Evolutionary conservation across 2,113 vertebrate genomes (phyloP), one percentile per base, ranked within the genome.

Genomic region (Myiozetetes cayanensis): DNA sequence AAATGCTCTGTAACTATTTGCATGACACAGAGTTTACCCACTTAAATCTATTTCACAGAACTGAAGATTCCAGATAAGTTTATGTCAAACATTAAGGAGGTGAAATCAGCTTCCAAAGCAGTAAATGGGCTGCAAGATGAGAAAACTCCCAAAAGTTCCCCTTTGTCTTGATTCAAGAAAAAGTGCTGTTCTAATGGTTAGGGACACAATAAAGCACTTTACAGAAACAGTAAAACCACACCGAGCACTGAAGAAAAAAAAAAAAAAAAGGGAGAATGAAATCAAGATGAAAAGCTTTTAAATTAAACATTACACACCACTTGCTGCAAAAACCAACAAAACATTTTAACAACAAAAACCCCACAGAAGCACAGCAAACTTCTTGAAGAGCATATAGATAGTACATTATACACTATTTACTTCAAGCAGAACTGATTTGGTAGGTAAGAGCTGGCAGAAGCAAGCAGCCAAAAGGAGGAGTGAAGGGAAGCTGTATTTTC

Each of bases 381-480:
- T 81, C 90, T 71, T 80, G 5, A 66, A 91, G 84, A 43, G 27
- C 19, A 27, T 71, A 31, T 24, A 53, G 39, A 44, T 33, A 90
- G 33, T 67, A 70, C 44, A 49, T 63, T 14, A 78, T 23, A 37
- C 16, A n/a, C 37, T 75, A 46, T 44, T 95, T 85, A 81, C 28
- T 84, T 83, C 52, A 66, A 81, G 75, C 33, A 85, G 27, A 59
- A 81, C 30, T 44, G 53, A 52, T 83, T 41, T 89, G 56, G 74
- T 55, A 82, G 85, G 72, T 82, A 84, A 55, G 35, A 83, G 56
- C 28, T 84, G 75, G 89, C 75, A 95, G 94, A 97, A 96, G 56
- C 55, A 80, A 95, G 74, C 12, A 68, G 49, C 23, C 30, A 67
- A 87, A 96, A 84, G 33, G 80, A 95, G 20, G 39, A 31, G 37